Conservation (phyloP, 37 sponge, comb jelly and placozoan genomes). For the Halichondria panicea region DNA sequence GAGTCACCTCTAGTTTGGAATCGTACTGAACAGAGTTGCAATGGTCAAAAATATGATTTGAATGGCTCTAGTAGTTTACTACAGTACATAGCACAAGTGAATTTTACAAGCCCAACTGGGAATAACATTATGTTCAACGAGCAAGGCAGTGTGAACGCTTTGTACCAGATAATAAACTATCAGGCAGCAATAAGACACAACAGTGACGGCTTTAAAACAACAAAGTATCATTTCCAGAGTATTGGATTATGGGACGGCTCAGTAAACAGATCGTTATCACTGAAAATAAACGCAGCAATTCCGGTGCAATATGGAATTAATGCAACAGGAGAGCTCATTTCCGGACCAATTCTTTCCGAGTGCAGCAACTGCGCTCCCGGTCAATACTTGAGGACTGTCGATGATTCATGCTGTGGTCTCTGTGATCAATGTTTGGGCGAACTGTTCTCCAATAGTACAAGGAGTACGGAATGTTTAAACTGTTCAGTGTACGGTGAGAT, state of each 20-base stretch:
- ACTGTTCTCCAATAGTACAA: neutral
- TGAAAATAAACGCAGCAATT: neutral
- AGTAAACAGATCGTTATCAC: neutral
- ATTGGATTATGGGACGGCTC: constrained; percentile 32
- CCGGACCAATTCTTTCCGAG: neutral
- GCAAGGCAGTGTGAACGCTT: constrained; percentile 13
- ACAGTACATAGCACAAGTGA: constrained; percentile 27
- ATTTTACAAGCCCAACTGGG: constrained; percentile 12
- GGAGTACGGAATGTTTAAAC: constrained; percentile 7
- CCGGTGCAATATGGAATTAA: neutral
- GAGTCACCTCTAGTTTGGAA: constrained; percentile 6
- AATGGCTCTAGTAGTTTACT: neutral
- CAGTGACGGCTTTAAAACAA: neutral
- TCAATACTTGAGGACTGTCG: neutral
- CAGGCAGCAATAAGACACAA: too few species aligned
- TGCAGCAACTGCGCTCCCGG: constrained; percentile 18
- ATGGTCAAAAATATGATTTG: constrained; percentile 20
- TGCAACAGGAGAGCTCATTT: neutral
- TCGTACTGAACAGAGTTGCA: constrained; percentile 17
- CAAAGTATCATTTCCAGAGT: neutral
- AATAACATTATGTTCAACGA: constrained; percentile 37
- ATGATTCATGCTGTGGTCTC: constrained; percentile 41
- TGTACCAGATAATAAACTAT: constrained; percentile 40
- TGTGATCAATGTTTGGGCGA: constrained; percentile 43
- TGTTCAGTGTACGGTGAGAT: constrained; percentile 25